Evolutionary conservation across 2,888 invertebrate genomes (phyloP).

Genomic region (Drosophila tanythrix): DNA sequence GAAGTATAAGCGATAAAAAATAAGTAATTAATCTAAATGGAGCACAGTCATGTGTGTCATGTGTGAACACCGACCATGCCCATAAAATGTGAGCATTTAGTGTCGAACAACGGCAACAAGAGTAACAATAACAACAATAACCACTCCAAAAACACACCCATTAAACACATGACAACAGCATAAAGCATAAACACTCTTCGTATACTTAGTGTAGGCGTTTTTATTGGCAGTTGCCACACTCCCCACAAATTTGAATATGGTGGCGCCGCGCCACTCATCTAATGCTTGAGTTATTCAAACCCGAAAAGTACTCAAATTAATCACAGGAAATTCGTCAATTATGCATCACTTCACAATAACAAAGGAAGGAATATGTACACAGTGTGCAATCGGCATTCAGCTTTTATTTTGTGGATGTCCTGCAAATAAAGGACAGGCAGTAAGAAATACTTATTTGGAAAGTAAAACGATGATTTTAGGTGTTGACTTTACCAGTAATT

Average conservation of each 20-base stretch:
- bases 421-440: background rate
- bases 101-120: slow-evolving; percentile 9
- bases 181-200: slow-evolving; percentile 26
- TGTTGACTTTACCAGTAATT: background rate
- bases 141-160: slow-evolving; percentile 14
- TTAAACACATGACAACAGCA: slow-evolving; percentile 17
- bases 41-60: slow-evolving; percentile 18
- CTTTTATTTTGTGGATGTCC: slow-evolving; percentile 2
- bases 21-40: slow-evolving; percentile 47
- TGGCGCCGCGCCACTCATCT: slow-evolving; percentile 11
- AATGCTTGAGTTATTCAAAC: slow-evolving; percentile 44
- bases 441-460: background rate
- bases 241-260: background rate
- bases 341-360: slow-evolving; percentile 50
- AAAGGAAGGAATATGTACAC: slow-evolving; percentile 19
- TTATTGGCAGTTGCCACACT: background rate
- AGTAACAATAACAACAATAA: slow-evolving; percentile 4
- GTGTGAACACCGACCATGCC: slow-evolving; percentile 5
- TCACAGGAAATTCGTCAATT: slow-evolving; percentile 60
- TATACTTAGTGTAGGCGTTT: slow-evolving; percentile 25
- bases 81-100: slow-evolving; percentile 21
- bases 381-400: slow-evolving; percentile 38
- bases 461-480: background rate
- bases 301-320: slow-evolving; percentile 55
- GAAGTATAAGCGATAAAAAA: background rate